Base-by-base conservation (phyloP, 2,888 invertebrate species). In the Gerosis bhagava region DNA sequence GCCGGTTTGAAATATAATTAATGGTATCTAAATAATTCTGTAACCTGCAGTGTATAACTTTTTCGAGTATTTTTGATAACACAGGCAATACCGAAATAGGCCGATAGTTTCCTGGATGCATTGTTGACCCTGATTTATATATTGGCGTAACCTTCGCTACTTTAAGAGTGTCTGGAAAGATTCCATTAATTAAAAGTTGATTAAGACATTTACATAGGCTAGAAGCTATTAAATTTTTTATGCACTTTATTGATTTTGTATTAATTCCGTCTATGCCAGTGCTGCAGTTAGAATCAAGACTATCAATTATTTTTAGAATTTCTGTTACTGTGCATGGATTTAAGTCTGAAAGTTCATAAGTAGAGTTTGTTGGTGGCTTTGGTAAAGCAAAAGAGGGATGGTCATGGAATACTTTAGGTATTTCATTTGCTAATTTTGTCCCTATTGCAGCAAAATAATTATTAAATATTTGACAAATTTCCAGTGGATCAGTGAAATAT, bases 211-310 rank as follows among this genome's bases (percentile, higher is more conserved):
- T 5, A 25, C 28, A 13, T 19, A 40, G 6, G 29, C 1, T 15
- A 3, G 10, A 17, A 19, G 2, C 13, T 40, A 40, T 29, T 13
- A 21, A 5, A 22, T 29, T 22, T 2, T 26, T 19, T 12, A 94
- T 79, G 16, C 44, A 51, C 35, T 48, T 48, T 4, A 51, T 22
- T 13, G 17, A 25, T 42, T 49, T 51, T 6, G 51, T 49, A 10
- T 8, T 49, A 4, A 49, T 49, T 2, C 46, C 42, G 19, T 52
- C 52, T 16, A 44, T 25, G 6, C 48, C 51, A 21, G 12, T n/a
- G 17, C 51, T 48, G 7, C 43, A 35, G 12, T 47, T 47, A 12
- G 12, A 10, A 6, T 51, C 24, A 6, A 51, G 39, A 7, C 29
- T 40, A 5, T 1, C 3, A 13, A 40, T 21, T 19, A 40, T 40